Percentiles rank a stretch among this genome's conserved stretches.
phyloP scores from a whole-genome alignment of 2,888 invertebrate genomes.

The Tolmerus cingulatus region DNA sequence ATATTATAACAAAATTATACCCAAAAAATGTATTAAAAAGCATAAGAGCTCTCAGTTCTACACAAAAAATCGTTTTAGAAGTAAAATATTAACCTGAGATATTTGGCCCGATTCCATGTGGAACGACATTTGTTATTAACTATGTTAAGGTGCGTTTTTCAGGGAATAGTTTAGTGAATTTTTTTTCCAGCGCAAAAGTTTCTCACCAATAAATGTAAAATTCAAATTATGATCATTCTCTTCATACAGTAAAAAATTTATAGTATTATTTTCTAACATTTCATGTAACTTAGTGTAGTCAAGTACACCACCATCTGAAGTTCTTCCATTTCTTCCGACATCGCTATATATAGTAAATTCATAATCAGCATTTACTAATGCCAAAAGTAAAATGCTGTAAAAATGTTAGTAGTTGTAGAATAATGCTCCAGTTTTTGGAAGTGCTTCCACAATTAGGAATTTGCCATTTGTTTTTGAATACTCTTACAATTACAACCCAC shows the following conservation, averaged over 20 bases:
- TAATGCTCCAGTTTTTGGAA: not conserved
- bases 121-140: too few species aligned
- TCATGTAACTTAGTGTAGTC: not conserved
- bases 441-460: slow-evolving; percentile 16
- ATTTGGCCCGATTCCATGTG: too few species aligned
- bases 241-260: slow-evolving; percentile 5
- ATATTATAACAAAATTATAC: too few species aligned
- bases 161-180: not conserved
- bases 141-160: too few species aligned
- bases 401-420: slow-evolving; percentile 8
- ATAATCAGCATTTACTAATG: slow-evolving; percentile 20
- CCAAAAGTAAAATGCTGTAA: not conserved
- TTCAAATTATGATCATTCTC: slow-evolving; percentile 6
- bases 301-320: slow-evolving; percentile 10
- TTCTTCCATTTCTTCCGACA: slow-evolving; percentile 8
- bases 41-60: too few species aligned
- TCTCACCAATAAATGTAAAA: slow-evolving; percentile 14
- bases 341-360: not conserved
- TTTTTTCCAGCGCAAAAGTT: slow-evolving; percentile 17
- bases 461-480: slow-evolving; percentile 1
- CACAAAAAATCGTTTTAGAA: too few species aligned
- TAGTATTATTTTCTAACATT: not conserved
- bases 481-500: not conserved
- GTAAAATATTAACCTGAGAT: too few species aligned
- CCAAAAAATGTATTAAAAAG: too few species aligned